phyloP scores from a whole-genome alignment of 2,113 vertebrate species.

The Pomatorhinus ruficollis region DNA sequence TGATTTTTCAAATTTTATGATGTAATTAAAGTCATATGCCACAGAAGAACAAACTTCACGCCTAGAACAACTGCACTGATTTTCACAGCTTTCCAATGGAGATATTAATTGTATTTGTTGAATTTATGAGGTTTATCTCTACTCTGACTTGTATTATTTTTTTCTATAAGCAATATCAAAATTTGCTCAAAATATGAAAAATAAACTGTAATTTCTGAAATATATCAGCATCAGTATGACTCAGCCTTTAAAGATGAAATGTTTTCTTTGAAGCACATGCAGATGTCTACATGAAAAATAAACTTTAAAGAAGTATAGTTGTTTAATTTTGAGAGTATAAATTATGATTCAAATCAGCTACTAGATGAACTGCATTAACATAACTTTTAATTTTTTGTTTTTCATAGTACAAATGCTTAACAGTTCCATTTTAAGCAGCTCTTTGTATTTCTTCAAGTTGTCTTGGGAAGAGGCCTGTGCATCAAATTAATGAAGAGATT shows the following conservation, averaged over 20 bases:
- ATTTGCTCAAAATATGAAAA: background rate
- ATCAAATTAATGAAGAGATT: background rate
- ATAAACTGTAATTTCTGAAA: background rate
- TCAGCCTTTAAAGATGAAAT: background rate
- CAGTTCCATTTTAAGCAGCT: background rate
- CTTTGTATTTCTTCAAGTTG: background rate
- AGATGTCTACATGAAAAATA: background rate
- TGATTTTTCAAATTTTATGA: background rate
- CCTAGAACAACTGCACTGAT: background rate
- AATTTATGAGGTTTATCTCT: background rate
- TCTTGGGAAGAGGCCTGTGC: background rate
- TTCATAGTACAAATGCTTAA: background rate
- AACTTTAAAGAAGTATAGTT: background rate
- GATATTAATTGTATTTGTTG: background rate
- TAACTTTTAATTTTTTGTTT: background rate
- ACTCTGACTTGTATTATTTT: background rate
- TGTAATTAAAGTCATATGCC: accelerated
- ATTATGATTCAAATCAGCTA: background rate
- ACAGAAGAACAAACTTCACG: background rate
- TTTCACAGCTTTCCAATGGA: background rate
- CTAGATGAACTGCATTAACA: background rate
- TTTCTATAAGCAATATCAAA: accelerated
- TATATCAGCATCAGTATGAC: background rate
- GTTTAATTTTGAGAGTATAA: background rate
- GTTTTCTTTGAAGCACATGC: background rate